Base-by-base conservation (phyloP, 2,113 vertebrate genomes). In the Eulemur macaco region DNA sequence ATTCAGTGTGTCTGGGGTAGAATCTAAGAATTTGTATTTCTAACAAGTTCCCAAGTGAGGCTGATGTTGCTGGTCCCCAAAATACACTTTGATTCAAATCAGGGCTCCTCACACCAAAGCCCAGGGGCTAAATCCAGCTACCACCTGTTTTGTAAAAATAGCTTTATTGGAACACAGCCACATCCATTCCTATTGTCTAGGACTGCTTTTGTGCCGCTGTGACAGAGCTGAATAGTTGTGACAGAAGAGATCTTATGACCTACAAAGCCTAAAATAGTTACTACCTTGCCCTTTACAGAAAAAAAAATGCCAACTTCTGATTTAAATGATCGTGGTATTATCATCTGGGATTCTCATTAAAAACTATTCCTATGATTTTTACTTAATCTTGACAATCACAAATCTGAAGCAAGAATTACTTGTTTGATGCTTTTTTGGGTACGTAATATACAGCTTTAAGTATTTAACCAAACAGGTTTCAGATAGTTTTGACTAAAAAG, bases 91-190 rank as follows among this genome's bases (percentile, higher is more conserved):
- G 27, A 76, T 68, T 73, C 91, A 85, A 76, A 89, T 82, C 60
- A 86, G 2, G 39, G 3, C 34, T 81, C 29, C 6, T 63, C 58
- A 42, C 64, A 63, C 83, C 66, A 37, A 84, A 95, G 29, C 37
- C 39, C 45, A 11, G 34, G 25, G 42, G 54, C 29, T 54, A 58
- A 84, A 69, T 76, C 42, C 21, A 63, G 10, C 50, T 31, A 69
- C 34, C 12, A 6, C 71, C 58, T 92, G 80, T 37, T 91, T 63
- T 89, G 58, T 82, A 91, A 91, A 94, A 86, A 83, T 90, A 86
- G n/a, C 17, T 83, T 86, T 66, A 73, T 42, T 86, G 47, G 81
- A 37, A 60, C 60, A 76, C 23, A 63, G 34, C 18, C 56, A 91
- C 27, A 25, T 5, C 56, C 14, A 60, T 34, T 52, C 3, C 31